Evolutionary conservation across 1,140 invertebrate species (phyloP), one percentile per base, ranked within the genome.

Genomic region (Brachionus calyciflorus): DNA sequence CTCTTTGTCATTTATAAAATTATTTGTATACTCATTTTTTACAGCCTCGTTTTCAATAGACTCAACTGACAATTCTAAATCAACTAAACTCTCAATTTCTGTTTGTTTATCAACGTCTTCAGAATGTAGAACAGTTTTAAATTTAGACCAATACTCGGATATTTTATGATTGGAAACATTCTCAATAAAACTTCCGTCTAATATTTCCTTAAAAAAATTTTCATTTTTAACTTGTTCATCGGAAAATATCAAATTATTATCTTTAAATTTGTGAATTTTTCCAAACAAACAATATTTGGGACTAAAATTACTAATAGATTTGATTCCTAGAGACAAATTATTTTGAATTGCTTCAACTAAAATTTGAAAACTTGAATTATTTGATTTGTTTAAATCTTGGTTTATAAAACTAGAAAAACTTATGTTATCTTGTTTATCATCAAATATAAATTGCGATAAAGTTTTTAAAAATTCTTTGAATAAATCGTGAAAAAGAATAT

Each of bases 261-360:
- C 33, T 33, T 60, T 17, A 21, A 60, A 37, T 37, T 19, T 60
- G 21, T 37, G 37, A 9, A 60, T 19, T 17, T 60, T 60, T 17
- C 55, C 55, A 60, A 60, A 60, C n/a, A 30, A 30, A 60, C 19
- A 10, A 60, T 60, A 60, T 17, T 33, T 26, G 17, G 55, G 55
- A 7, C 33, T n/a, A 21, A 60, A 40, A 2, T 2, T 17, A 33
- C n/a, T n/a, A n/a, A n/a, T n/a, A n/a, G n/a, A n/a, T n/a, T n/a
- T n/a, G n/a, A n/a, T n/a, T n/a, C n/a, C n/a, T n/a, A n/a, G n/a
- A n/a, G n/a, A n/a, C n/a, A n/a, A n/a, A n/a, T n/a, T n/a, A n/a
- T n/a, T n/a, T n/a, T n/a, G n/a, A n/a, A n/a, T n/a, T n/a, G n/a
- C n/a, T n/a, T n/a, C n/a, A n/a, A n/a, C n/a, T n/a, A n/a, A n/a